Evolutionary conservation across 1,140 invertebrate species (phyloP), one percentile per base, ranked within the genome.

Genomic region (Antheraea pernyi): DNA sequence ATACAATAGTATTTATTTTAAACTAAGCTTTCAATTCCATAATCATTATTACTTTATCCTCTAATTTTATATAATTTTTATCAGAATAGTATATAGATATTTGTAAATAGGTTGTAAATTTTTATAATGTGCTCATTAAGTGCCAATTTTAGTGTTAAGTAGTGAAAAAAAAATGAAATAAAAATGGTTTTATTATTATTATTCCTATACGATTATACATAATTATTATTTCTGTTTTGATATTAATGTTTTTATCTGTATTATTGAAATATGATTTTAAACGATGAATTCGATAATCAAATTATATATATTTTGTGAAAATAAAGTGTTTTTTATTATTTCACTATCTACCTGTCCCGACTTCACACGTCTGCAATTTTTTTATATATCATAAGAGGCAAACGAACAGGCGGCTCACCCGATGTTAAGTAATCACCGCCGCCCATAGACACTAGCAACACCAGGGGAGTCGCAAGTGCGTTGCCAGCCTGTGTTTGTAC

Each of bases 111-210:
- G 71, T 68, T 85, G 79, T 85, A 84, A 71, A 85, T 85, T 73
- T 74, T 70, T 74, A 58, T 73, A 73, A 76, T 79, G 78, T 85
- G 86, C 88, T 90, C 86, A 89, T 76, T 77, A 87, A 83, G 86
- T 91, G 88, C 88, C 88, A 89, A 91, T 79, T 69, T 74, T 71
- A 87, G 84, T 76, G 42, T 67, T 66, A 89, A 91, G 85, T 89
- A 89, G 84, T 66, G 79, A 86, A 87, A 48, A 69, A 86, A 87
- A 48, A 67, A 71, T 13, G 42, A 19, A 46, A 59, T 59, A 11
- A 48, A 6, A 5, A 61, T 37, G 67, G 22, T 68, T 36, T 61
- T 61, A 58, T 58, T 36, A 59, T 67, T 18, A 60, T 19, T 67
- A 67, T 67, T 42, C 39, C 13, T 36, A 65, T 59, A 65, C 36